These are phyloP conservation scores for Morbakka virulenta DNA, from an alignment of 30 jellyfish, hydroid and myxozoan species.

Conservation along the genomic window DNA sequence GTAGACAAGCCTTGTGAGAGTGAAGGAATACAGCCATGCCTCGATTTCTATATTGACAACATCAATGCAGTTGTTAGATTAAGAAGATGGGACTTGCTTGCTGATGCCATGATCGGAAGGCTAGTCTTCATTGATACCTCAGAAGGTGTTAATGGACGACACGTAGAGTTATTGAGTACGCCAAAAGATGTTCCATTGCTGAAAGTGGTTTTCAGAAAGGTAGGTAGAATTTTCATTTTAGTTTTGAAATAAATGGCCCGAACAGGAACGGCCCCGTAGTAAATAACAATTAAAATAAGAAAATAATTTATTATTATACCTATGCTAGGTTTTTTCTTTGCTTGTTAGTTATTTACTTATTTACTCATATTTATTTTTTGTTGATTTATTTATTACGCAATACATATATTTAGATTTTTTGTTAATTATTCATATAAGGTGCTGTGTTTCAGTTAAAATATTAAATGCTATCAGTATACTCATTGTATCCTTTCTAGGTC, in stretches of 20 bases:
- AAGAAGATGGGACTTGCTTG: conserved; percentile 92
- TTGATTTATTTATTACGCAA: too few relatives aligned
- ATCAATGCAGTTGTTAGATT: conserved; percentile 60
- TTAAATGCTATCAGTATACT: too few relatives aligned
- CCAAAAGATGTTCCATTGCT: conserved; percentile 80
- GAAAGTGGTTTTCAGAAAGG: conserved; percentile 74
- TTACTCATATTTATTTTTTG: too few relatives aligned
- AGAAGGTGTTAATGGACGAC: conserved; percentile 72
- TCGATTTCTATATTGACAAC: conserved; percentile 60
- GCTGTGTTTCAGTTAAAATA: too few relatives aligned
- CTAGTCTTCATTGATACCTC: conserved; percentile 75
- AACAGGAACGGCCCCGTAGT: neutral
- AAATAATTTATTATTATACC: too few relatives aligned
- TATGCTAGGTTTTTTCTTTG: too few relatives aligned
- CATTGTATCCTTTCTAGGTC: too few relatives aligned
- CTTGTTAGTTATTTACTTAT: too few relatives aligned
- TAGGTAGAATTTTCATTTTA: neutral
- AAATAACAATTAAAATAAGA: too few relatives aligned
- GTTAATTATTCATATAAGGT: too few relatives aligned
- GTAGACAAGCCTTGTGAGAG: conserved; percentile 11
- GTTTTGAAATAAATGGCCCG: neutral
- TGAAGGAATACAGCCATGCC: conserved; percentile 50
- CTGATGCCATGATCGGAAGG: conserved; percentile 70
- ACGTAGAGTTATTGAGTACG: conserved; percentile 70
- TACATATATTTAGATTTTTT: too few relatives aligned